phyloP scores from a whole-genome alignment of 2,888 invertebrate species.

The Drosophila aldrichi region DNA sequence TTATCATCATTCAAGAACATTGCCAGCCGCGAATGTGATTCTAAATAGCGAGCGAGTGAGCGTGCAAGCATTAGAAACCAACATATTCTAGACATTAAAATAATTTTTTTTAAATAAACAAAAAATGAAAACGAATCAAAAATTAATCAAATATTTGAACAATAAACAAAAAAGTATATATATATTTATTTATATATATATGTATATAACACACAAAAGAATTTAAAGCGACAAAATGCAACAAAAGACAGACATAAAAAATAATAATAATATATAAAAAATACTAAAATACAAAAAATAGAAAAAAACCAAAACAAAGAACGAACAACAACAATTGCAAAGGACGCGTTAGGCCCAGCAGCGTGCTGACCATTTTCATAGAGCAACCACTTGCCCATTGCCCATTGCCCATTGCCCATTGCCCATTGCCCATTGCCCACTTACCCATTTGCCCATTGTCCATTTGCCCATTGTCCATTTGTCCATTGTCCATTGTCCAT shows the following conservation, averaged over 20 bases:
- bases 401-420: constrained; percentile 17
- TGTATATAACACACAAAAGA: constrained; percentile 34
- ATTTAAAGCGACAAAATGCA: constrained; percentile 49
- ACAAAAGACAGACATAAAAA: constrained; percentile 51
- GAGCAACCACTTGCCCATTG: constrained; percentile 42
- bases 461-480: constrained; percentile 30
- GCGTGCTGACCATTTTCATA: constrained; percentile 48
- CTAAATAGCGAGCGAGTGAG: constrained; percentile 56
- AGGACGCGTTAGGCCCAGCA: constrained; percentile 32
- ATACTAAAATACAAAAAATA: constrained; percentile 19
- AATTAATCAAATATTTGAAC: constrained; percentile 28
- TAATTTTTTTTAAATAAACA: constrained; percentile 6
- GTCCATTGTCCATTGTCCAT: constrained; percentile 23
- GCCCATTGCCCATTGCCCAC: constrained; percentile 34
- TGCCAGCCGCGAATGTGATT: constrained; percentile 32
- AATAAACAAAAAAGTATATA: constrained; percentile 22
- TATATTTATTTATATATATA: not conserved
- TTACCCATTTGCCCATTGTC: constrained; percentile 26
- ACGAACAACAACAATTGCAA: constrained; percentile 41
- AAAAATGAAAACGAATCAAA: constrained; percentile 10
- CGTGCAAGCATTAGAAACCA: constrained; percentile 28
- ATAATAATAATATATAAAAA: constrained; percentile 9
- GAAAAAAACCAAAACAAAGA: constrained; percentile 24
- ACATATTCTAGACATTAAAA: not conserved
- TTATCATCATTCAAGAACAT: constrained; percentile 20